These are phyloP conservation scores for Ophiothrix spiculata DNA, from an alignment of 35 echinoderm and acorn worm species.

Conservation along the genomic window DNA sequence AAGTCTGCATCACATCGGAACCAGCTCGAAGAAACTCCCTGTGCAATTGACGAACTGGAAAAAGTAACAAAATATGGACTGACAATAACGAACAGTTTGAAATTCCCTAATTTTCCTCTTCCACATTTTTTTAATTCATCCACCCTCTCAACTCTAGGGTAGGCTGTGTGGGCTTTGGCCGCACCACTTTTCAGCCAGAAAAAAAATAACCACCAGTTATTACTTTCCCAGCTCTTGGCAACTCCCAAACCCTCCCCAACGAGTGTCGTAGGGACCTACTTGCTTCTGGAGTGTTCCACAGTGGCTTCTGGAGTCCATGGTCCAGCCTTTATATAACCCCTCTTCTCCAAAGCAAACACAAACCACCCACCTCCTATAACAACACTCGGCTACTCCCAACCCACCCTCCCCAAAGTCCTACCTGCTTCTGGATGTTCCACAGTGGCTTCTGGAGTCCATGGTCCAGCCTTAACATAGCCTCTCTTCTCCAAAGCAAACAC, in stretches of 20 bases:
- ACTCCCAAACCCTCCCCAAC: background rate
- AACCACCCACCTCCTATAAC: slow-evolving; percentile 95
- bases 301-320: slow-evolving; percentile 99
- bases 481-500: slow-evolving; percentile 98
- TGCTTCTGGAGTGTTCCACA: slow-evolving; percentile 95
- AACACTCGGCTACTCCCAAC: too few relatives aligned
- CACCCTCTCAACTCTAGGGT: too few relatives aligned
- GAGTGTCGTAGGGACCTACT: too few relatives aligned
- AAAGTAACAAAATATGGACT: background rate
- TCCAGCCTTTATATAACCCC: slow-evolving; percentile 95
- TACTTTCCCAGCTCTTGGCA: background rate
- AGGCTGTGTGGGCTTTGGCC: too few relatives aligned
- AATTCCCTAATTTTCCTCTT: too few relatives aligned
- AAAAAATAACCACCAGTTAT: too few relatives aligned
- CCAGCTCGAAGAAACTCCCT: slow-evolving; percentile 82
- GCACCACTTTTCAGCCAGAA: too few relatives aligned
- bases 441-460: slow-evolving; percentile 97
- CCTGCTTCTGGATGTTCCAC: slow-evolving; percentile 98
- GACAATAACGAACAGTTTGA: background rate
- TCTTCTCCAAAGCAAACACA: slow-evolving; percentile 97
- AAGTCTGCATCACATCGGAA: slow-evolving; percentile 92
- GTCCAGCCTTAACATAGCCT: slow-evolving; percentile 96
- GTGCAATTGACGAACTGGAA: slow-evolving; percentile 71
- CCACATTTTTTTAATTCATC: too few relatives aligned
- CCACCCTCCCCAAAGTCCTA: slow-evolving; percentile 4